Conservation (phyloP, 2,888 invertebrate genomes). For the Euclidia mi region DNA sequence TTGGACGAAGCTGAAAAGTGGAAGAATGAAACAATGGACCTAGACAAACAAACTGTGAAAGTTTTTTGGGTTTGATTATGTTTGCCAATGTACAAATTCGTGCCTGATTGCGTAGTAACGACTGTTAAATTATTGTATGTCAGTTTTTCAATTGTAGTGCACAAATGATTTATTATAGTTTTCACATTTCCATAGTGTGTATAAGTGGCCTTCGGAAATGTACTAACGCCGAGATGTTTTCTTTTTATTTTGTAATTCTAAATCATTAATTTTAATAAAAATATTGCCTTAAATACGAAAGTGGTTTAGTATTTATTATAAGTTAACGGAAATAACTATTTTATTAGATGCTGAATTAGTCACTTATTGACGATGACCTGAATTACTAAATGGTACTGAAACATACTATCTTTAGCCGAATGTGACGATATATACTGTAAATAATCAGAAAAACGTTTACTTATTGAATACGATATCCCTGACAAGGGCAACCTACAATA, state of each 20-base stretch:
- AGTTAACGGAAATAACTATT: too few species aligned
- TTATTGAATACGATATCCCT: constrained; percentile 1
- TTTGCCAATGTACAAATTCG: constrained; percentile 65
- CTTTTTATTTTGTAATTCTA: constrained; percentile 39
- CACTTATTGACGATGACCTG: too few species aligned
- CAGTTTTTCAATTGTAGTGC: constrained; percentile 43
- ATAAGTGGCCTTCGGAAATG: constrained; percentile 47
- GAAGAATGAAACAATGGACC: constrained; percentile 73
- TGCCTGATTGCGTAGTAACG: constrained; percentile 46
- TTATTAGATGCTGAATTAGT: too few species aligned
- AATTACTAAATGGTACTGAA: too few species aligned
- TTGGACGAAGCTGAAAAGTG: constrained; percentile 74
- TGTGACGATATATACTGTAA: too few species aligned
- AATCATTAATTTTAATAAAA: constrained; percentile 44
- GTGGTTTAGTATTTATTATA: constrained; percentile 4
- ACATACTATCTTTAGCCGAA: too few species aligned
- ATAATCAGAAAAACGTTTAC: too few species aligned
- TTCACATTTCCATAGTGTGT: constrained; percentile 37
- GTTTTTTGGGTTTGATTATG: constrained; percentile 84
- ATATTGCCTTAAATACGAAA: constrained; percentile 20
- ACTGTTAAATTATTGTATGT: constrained; percentile 52
- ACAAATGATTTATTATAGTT: constrained; percentile 32
- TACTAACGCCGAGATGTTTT: constrained; percentile 44
- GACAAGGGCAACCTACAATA: background rate
- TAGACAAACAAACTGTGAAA: constrained; percentile 82